A percentile compares a stretch with the other conserved stretches of the same genome.
Evolutionary conservation across 2,113 vertebrate genomes (phyloP).

Genomic region (Cebus imitator): DNA sequence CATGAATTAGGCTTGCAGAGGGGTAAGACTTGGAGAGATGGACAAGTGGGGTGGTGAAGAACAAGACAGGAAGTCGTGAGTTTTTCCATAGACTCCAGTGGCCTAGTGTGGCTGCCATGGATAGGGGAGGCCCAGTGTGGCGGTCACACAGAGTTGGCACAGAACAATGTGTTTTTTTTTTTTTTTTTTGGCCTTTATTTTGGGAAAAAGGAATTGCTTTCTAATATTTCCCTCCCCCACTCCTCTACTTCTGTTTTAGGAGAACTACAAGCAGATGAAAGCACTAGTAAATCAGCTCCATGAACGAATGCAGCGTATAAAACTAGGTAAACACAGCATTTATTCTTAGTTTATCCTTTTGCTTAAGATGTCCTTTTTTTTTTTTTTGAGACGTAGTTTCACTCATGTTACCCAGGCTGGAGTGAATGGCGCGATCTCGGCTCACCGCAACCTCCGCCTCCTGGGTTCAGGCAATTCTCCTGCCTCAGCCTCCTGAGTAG

Average conservation of each 20-base stretch:
- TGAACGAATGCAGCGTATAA: slow-evolving; percentile 88
- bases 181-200: background rate
- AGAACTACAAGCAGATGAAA: slow-evolving; percentile 97
- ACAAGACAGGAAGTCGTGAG: background rate
- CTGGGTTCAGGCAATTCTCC: too few relatives aligned
- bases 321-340: slow-evolving; percentile 85
- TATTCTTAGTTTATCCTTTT: background rate
- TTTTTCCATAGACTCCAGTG: background rate
- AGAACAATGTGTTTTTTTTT: too few relatives aligned
- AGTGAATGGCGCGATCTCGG: too few relatives aligned
- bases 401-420: too few relatives aligned
- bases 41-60: background rate
- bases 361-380: background rate
- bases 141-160: background rate
- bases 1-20: background rate
- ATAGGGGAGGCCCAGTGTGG: too few relatives aligned
- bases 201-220: slow-evolving; percentile 23
- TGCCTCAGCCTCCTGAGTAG: too few relatives aligned
- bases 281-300: slow-evolving; percentile 90
- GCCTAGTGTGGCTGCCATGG: background rate
- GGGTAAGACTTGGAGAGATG: background rate
- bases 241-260: slow-evolving; percentile 83
- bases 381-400: too few relatives aligned
- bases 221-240: background rate
- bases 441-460: too few relatives aligned